A percentile compares a stretch with the other conserved stretches of the same genome.
Evolutionary conservation across 1,140 invertebrate species (phyloP).

Genomic region (Drosophila lacertosa): DNA sequence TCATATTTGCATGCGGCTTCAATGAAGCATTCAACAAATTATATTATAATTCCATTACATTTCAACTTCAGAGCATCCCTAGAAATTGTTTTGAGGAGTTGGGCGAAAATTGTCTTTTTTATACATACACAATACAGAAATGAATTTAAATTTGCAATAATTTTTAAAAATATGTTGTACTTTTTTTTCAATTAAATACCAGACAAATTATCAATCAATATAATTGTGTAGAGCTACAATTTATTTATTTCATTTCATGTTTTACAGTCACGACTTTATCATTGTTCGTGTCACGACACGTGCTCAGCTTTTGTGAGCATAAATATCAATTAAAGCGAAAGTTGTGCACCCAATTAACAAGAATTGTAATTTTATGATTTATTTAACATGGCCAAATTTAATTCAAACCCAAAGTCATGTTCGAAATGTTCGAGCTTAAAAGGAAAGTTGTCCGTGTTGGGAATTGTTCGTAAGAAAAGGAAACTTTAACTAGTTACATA

Average conservation of each 20-base stretch:
- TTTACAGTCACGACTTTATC: not conserved
- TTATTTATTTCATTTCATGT: too few relatives aligned
- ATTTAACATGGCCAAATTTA: not conserved
- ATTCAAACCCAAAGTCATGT: not conserved
- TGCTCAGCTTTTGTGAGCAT: conserved; percentile 27
- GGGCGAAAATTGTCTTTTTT: not conserved
- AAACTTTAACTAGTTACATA: too few relatives aligned
- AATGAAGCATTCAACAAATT: conserved; percentile 59
- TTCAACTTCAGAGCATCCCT: conserved; percentile 24
- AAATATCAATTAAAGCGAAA: conserved; percentile 63
- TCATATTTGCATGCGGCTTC: conserved; percentile 34
- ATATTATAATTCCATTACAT: conserved; percentile 54
- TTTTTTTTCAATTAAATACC: too few relatives aligned
- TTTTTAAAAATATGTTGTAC: too few relatives aligned
- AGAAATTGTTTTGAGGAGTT: not conserved
- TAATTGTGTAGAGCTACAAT: too few relatives aligned
- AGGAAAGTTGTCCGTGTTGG: too few relatives aligned
- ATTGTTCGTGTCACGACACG: not conserved
- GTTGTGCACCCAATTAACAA: conserved; percentile 55
- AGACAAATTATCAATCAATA: too few relatives aligned
- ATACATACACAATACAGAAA: too few relatives aligned
- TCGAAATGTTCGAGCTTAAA: too few relatives aligned
- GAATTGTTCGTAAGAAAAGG: too few relatives aligned
- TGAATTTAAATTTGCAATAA: too few relatives aligned
- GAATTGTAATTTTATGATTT: conserved; percentile 35